Conservation (phyloP, 2,888 invertebrate species). For the Nomada goodeniana region DNA sequence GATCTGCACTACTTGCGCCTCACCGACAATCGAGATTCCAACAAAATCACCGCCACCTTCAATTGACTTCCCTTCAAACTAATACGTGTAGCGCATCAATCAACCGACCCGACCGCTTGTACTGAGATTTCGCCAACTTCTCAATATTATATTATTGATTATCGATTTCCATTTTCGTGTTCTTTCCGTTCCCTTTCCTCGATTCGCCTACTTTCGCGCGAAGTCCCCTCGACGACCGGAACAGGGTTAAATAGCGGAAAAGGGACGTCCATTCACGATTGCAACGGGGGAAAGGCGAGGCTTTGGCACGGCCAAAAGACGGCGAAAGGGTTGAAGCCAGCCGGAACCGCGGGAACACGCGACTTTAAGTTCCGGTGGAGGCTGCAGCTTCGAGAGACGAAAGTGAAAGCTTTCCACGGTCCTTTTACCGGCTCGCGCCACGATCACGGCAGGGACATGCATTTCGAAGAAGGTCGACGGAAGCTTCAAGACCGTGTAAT, state of each 20-base stretch:
- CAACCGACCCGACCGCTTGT: too few relatives aligned
- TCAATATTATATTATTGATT: not conserved
- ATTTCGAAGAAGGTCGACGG: conserved; percentile 60
- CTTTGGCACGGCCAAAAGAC: conserved; percentile 18
- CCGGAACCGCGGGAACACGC: conserved; percentile 29
- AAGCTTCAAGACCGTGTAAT: conserved; percentile 37
- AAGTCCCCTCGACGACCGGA: not conserved
- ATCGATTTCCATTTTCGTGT: not conserved
- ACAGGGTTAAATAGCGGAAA: conserved; percentile 39
- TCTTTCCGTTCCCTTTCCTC: not conserved
- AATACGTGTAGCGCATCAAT: too few relatives aligned
- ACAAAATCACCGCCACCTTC: not conserved
- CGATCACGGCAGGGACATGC: conserved; percentile 56
- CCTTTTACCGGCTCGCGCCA: conserved; percentile 55
- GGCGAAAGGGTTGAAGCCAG: not conserved
- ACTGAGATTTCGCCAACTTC: too few relatives aligned
- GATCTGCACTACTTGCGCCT: not conserved
- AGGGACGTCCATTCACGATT: conserved; percentile 26
- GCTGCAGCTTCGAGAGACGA: conserved; percentile 48
- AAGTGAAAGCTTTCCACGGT: conserved; percentile 67
- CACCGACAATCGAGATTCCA: not conserved
- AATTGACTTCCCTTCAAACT: not conserved
- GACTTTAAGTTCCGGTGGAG: conserved; percentile 45
- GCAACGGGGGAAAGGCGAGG: conserved; percentile 19
- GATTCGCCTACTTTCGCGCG: not conserved